These are phyloP conservation scores for Psilopogon haemacephalus DNA, from an alignment of 2,113 vertebrate species.

Conservation along the genomic window DNA sequence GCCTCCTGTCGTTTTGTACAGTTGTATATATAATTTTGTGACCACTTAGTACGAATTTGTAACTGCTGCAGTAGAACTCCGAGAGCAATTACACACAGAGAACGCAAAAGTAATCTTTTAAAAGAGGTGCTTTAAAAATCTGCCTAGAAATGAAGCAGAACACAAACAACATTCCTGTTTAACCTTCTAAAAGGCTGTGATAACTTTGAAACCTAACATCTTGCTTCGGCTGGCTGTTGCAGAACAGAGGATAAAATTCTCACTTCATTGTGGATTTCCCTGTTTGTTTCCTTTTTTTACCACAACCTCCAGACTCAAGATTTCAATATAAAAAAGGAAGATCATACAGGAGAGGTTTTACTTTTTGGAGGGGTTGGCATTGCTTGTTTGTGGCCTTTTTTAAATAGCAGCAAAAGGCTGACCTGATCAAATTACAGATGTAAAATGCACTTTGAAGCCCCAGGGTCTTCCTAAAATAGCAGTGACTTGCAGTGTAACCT, in stretches of 20 bases:
- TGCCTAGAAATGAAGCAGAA: background rate
- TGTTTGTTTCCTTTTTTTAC: background rate
- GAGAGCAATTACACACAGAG: background rate
- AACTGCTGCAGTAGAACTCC: background rate
- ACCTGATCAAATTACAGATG: background rate
- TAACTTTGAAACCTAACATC: background rate
- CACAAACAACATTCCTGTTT: background rate
- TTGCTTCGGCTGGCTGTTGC: background rate
- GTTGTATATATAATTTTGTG: background rate
- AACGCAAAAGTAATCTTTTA: background rate
- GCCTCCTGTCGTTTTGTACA: background rate
- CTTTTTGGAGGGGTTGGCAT: background rate
- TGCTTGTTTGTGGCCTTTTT: background rate
- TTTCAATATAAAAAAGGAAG: background rate
- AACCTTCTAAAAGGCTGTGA: background rate
- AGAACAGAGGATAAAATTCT: background rate
- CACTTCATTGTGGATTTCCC: background rate
- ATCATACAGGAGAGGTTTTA: rapidly evolving
- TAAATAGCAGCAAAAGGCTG: background rate
- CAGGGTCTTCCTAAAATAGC: background rate
- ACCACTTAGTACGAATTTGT: background rate
- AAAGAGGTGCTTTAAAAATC: background rate
- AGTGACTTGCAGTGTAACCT: background rate
- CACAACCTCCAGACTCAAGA: background rate
- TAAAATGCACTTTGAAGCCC: background rate